Conservation (phyloP, 92 coral and sea anemone species). For the Parazoanthus swiftii region DNA sequence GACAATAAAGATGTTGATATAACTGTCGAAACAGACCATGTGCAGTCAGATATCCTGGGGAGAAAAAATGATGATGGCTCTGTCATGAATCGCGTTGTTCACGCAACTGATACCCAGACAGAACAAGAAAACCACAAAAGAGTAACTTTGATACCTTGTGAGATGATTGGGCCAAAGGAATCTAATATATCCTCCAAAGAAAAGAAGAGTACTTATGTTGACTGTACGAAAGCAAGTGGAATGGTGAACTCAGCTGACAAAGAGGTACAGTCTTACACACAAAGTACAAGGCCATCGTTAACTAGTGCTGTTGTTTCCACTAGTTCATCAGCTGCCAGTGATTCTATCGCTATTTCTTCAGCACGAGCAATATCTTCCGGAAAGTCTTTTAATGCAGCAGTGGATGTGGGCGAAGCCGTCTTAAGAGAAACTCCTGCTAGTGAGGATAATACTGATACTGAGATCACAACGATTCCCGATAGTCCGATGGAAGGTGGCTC, state of each 20-base stretch:
- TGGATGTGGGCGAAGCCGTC: background rate
- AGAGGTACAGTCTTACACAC: background rate
- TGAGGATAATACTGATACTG: background rate
- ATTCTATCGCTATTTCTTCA: background rate
- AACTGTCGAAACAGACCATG: background rate
- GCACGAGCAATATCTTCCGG: background rate
- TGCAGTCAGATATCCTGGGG: background rate
- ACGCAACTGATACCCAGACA: background rate
- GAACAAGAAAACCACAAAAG: background rate
- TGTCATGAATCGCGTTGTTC: background rate
- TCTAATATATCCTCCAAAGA: background rate
- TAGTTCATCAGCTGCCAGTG: background rate
- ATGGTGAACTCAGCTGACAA: background rate
- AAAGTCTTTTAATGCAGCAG: background rate
- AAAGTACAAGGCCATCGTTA: background rate
- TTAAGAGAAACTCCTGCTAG: background rate
- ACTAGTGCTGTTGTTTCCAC: background rate
- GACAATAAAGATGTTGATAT: background rate
- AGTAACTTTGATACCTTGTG: background rate
- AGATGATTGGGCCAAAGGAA: background rate
- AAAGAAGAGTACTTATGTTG: background rate
- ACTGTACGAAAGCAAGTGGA: background rate
- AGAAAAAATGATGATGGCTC: background rate
- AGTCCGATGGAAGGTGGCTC: constrained; percentile 18
- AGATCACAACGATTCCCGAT: constrained; percentile 34